Base-by-base conservation (phyloP, 2,888 invertebrate species). In the Amphipoea lucens region DNA sequence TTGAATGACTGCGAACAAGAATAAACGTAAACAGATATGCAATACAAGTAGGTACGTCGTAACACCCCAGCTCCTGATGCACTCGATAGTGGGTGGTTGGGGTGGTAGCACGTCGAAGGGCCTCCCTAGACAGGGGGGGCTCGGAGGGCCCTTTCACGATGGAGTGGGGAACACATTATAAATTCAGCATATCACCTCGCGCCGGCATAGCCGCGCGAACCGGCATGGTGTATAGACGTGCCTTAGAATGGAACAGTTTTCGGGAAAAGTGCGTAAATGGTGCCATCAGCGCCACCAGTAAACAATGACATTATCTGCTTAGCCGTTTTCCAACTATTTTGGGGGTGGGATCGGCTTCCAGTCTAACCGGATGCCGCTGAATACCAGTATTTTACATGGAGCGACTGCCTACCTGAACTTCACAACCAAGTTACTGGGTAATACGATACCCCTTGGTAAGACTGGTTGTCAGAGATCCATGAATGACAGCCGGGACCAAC, bases 191-290 rank as follows among this genome's bases (percentile, higher is more conserved):
- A 76, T n/a, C 48, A 51, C 12, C 62, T 79, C 87, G 76, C 76
- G 73, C 70, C 78, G 66, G 82, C 79, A 82, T 54, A 67, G 75
- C 78, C 75, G 45, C 60, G 83, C 83, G 76, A 83, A 48, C 74
- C 68, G 76, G 76, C 76, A 69, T 76, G 60, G 29, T 71, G 74
- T 67, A 7, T 51, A 68, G 45, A 23, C 45, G 48, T 45, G 29
- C 6, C 14, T 7, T 17, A 51, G 11, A 73, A 57, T 66, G 45
- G 17, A 2, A 36, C 60, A n/a, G 36, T 20, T 20, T 51, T 77
- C 11, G 29, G 45, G 11, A 54, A 69, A 36, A 7, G 29, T 29
- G 20, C 4, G 36, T 40, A 14, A 9, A 54, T 40, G 23, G 9
- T 12, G 4, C 36, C 5, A 12, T 54, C 70, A 70, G 23, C 51